A percentile compares a stretch with the other conserved stretches of the same genome.
Evolutionary conservation across 1,140 invertebrate species (phyloP).

Genomic region (Physella acuta): DNA sequence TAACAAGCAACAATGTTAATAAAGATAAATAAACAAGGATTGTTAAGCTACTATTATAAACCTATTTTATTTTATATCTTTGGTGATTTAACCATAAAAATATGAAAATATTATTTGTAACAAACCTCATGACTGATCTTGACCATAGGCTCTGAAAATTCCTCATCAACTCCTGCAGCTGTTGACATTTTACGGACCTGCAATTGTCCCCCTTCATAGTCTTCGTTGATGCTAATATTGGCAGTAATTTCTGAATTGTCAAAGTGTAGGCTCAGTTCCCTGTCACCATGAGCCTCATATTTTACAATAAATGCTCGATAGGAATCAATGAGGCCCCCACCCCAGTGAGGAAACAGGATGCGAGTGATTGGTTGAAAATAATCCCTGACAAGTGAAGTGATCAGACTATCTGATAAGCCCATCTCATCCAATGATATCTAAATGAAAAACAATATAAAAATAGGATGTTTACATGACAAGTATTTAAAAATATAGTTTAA

Average conservation of each 20-base stretch:
- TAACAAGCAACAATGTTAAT: not conserved
- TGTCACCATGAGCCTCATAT: constrained; percentile 56
- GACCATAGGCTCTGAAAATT: constrained; percentile 12
- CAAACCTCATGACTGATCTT: constrained; percentile 28
- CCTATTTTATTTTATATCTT: not conserved
- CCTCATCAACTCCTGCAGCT: constrained; percentile 16
- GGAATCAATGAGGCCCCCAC: constrained; percentile 56
- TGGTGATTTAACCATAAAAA: not conserved
- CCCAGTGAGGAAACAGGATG: constrained; percentile 56
- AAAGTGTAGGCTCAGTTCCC: constrained; percentile 58
- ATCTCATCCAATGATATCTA: constrained; percentile 58
- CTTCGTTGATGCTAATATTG: constrained; percentile 55
- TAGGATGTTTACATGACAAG: not conserved
- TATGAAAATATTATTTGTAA: not conserved
- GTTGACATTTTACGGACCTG: constrained; percentile 59
- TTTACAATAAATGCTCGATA: constrained; percentile 61
- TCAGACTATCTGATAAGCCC: constrained; percentile 58
- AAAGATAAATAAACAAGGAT: too few relatives aligned
- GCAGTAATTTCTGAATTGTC: constrained; percentile 63
- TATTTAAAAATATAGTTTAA: not conserved
- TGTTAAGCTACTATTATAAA: too few relatives aligned
- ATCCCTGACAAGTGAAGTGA: constrained; percentile 48
- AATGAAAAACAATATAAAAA: constrained; percentile 19
- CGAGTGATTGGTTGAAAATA: constrained; percentile 54
- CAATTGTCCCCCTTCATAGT: constrained; percentile 55